A percentile compares a stretch with the other conserved stretches of the same genome.
phyloP scores from a whole-genome alignment of 2,888 invertebrate species.

The Nyleta sp. region DNA sequence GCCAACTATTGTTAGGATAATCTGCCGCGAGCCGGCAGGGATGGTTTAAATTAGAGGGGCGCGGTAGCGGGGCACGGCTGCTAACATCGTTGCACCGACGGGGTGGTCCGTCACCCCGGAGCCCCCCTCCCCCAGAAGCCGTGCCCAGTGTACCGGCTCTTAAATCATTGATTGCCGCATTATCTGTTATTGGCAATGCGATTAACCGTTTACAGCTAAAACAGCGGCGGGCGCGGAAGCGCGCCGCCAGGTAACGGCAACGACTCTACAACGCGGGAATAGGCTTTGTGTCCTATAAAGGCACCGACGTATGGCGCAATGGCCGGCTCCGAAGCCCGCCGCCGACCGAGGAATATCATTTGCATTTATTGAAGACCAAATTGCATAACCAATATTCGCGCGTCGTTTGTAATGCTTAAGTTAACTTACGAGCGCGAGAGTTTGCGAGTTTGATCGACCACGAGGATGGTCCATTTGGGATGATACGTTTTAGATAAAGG shows the following conservation, averaged over 20 bases:
- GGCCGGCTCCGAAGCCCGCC: slow-evolving; percentile 1
- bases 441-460: slow-evolving; percentile 39
- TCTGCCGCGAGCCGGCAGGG: slow-evolving; percentile 78
- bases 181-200: slow-evolving; percentile 82
- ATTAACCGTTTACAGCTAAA: slow-evolving; percentile 81
- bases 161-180: slow-evolving; percentile 82
- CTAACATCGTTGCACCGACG: slow-evolving; percentile 71
- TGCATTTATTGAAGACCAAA: slow-evolving; percentile 62
- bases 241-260: slow-evolving; percentile 47
- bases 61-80: slow-evolving; percentile 70
- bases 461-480: too few species aligned
- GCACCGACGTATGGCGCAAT: slow-evolving; percentile 46
- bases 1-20: slow-evolving; percentile 80
- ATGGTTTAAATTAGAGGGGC: slow-evolving; percentile 78
- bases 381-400: slow-evolving; percentile 60
- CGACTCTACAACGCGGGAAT: slow-evolving; percentile 36
- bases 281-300: slow-evolving; percentile 52
- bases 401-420: slow-evolving; percentile 58
- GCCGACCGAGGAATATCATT: slow-evolving; percentile 52
- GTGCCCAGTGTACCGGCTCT: slow-evolving; percentile 65
- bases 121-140: slow-evolving; percentile 9
- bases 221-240: slow-evolving; percentile 43
- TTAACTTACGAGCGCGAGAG: slow-evolving; percentile 43
- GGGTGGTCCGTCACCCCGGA: slow-evolving; percentile 42
- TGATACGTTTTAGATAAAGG: too few species aligned